Percentiles rank a stretch among this genome's conserved stretches.
Conservation (phyloP, 2,888 invertebrate genomes). For the Trichogramma evanescens region DNA sequence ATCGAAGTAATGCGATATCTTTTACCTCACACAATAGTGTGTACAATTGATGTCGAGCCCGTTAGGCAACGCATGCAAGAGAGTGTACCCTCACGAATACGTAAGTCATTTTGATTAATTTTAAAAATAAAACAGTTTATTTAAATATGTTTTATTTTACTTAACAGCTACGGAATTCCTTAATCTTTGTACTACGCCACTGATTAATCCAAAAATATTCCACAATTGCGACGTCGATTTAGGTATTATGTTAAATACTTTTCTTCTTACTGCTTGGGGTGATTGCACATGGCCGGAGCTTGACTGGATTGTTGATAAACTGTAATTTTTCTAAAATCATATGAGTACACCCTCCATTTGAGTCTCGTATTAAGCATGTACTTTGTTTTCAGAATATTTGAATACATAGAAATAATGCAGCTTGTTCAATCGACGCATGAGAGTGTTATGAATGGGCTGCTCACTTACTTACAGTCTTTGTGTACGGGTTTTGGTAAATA, state of each 20-base stretch:
- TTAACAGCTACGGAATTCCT: constrained; percentile 48
- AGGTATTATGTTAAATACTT: constrained; percentile 55
- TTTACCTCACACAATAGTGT: constrained; percentile 38
- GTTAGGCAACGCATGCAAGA: constrained; percentile 32
- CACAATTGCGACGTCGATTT: constrained; percentile 55
- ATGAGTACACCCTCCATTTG: not conserved
- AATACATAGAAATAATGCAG: constrained; percentile 53
- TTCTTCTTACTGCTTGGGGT: constrained; percentile 43
- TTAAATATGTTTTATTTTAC: not conserved
- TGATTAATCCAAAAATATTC: constrained; percentile 60
- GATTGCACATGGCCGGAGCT: constrained; percentile 63
- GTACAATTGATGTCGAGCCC: constrained; percentile 31
- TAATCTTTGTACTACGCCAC: constrained; percentile 45
- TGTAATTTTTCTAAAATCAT: constrained; percentile 50
- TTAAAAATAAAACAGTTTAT: not conserved
- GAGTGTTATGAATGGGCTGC: constrained; percentile 50
- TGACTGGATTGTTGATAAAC: constrained; percentile 60
- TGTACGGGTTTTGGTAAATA: constrained; percentile 62
- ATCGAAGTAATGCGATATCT: constrained; percentile 36
- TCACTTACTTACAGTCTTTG: constrained; percentile 53
- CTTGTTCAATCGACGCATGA: constrained; percentile 52
- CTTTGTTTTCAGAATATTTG: constrained; percentile 51
- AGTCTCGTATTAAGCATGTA: not conserved
- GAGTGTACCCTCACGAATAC: constrained; percentile 31
- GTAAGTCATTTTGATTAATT: constrained; percentile 24